These are phyloP conservation scores for Sphaeramia orbicularis DNA, from an alignment of 2,797 vertebrate species.

Conservation along the genomic window DNA sequence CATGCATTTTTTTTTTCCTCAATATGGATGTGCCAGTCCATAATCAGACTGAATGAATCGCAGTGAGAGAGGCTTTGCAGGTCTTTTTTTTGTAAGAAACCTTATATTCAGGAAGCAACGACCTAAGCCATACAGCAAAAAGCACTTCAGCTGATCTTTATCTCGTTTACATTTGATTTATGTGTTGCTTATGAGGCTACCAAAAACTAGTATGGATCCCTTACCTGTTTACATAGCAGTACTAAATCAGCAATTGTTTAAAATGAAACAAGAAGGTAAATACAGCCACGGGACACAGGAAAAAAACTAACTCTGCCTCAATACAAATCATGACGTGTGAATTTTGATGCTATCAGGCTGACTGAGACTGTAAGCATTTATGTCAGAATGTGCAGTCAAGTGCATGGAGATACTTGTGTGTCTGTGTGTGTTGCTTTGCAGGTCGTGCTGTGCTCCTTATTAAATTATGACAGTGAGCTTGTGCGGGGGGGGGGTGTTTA, in stretches of 20 bases:
- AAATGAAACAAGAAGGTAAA: conserved; percentile 67
- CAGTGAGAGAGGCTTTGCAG: conserved; percentile 34
- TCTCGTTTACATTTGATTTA: conserved; percentile 81
- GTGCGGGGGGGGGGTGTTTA: conserved; percentile 16
- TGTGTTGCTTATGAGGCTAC: conserved; percentile 63
- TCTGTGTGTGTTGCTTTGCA: conserved; percentile 32
- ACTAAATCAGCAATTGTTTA: conserved; percentile 69
- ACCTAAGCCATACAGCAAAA: conserved; percentile 63
- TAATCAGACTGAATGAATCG: conserved; percentile 52
- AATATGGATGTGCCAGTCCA: conserved; percentile 50
- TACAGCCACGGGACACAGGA: conserved; percentile 12
- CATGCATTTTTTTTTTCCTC: conserved; percentile 27
- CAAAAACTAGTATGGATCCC: conserved; percentile 65
- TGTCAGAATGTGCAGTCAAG: conserved; percentile 56
- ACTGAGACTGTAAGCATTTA: conserved; percentile 32
- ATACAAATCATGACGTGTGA: conserved; percentile 35
- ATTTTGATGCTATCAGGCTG: conserved; percentile 34
- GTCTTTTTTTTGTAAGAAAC: conserved; percentile 47
- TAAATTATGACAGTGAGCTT: conserved; percentile 68
- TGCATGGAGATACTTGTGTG: conserved; percentile 36
- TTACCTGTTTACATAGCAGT: conserved; percentile 65
- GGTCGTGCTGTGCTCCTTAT: conserved; percentile 63
- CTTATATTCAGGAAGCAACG: conserved; percentile 77
- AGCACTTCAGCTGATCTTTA: conserved; percentile 73
- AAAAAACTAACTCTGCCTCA: conserved; percentile 15